Conservation (phyloP, 2,888 invertebrate genomes). For the Ferdinandea cuprea region DNA sequence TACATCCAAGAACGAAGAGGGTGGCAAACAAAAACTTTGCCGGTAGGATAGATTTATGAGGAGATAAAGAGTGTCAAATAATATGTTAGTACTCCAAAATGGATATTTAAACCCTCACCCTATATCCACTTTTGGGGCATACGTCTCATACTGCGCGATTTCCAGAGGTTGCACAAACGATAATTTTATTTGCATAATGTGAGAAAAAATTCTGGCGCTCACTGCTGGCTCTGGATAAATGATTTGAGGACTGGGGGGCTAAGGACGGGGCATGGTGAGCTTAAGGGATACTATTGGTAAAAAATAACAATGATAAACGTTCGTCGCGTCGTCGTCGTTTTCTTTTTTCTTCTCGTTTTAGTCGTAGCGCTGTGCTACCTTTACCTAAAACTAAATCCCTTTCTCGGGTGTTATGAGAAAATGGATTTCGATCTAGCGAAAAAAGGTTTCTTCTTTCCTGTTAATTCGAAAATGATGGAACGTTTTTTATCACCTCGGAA, state of each 20-base stretch:
- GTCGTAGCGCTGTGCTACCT: slow-evolving; percentile 42
- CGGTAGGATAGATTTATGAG: slow-evolving; percentile 69
- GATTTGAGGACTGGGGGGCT: slow-evolving; percentile 47
- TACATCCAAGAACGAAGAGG: not conserved
- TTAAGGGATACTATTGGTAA: slow-evolving; percentile 69
- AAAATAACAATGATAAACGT: slow-evolving; percentile 75
- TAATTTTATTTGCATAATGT: slow-evolving; percentile 75
- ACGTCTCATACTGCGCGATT: slow-evolving; percentile 19
- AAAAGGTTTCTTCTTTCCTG: slow-evolving; percentile 21
- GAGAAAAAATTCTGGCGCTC: slow-evolving; percentile 62
- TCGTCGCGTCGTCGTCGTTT: slow-evolving; percentile 53
- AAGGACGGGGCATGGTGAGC: slow-evolving; percentile 44
- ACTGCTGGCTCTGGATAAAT: slow-evolving; percentile 48
- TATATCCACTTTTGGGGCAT: slow-evolving; percentile 59
- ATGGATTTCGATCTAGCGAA: slow-evolving; percentile 55
- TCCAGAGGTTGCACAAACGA: slow-evolving; percentile 56
- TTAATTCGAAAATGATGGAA: slow-evolving; percentile 69
- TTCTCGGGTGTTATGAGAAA: slow-evolving; percentile 56
- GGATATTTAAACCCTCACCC: slow-evolving; percentile 74
- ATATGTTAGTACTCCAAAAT: slow-evolving; percentile 74
- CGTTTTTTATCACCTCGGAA: slow-evolving; percentile 64
- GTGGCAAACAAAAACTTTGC: slow-evolving; percentile 16
- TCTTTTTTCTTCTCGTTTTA: slow-evolving; percentile 61
- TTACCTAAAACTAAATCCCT: slow-evolving; percentile 64
- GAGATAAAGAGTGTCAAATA: slow-evolving; percentile 74